Conservation (phyloP, 2,888 invertebrate species). For the Ectobius pallidus region DNA sequence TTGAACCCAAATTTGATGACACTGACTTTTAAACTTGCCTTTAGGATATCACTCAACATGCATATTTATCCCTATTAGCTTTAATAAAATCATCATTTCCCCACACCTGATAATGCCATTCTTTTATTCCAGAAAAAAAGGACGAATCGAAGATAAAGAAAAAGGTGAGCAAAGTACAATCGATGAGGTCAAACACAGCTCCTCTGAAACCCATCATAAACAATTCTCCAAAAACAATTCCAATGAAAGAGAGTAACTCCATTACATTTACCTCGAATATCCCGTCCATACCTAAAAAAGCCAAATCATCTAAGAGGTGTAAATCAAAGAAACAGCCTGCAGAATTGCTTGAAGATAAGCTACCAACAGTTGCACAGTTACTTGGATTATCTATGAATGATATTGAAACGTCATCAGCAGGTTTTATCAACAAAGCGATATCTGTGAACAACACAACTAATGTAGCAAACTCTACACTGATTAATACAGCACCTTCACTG, state of each 20-base stretch:
- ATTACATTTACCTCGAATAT: slow-evolving; percentile 19
- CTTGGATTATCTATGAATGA: slow-evolving; percentile 26
- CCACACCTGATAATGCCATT: too few relatives aligned
- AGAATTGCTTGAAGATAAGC: slow-evolving; percentile 14
- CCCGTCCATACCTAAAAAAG: slow-evolving; percentile 20
- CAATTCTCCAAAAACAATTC: not conserved
- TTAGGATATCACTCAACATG: too few relatives aligned
- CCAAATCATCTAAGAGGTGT: not conserved
- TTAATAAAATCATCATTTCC: too few relatives aligned
- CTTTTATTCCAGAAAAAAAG: slow-evolving; percentile 29
- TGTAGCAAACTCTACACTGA: slow-evolving; percentile 15
- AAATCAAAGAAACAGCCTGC: not conserved
- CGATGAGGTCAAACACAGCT: slow-evolving; percentile 4
- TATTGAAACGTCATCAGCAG: slow-evolving; percentile 18
- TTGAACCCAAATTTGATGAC: too few relatives aligned
- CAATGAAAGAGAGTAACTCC: not conserved
- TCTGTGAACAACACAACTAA: slow-evolving; percentile 1
- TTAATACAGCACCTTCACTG: slow-evolving; percentile 13
- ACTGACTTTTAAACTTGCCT: too few relatives aligned
- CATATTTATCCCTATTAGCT: too few relatives aligned
- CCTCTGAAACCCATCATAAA: not conserved
- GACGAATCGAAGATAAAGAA: slow-evolving; percentile 23
- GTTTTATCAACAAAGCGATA: not conserved
- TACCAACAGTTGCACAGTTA: slow-evolving; percentile 28
- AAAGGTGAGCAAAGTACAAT: slow-evolving; percentile 16